phyloP scores from a whole-genome alignment of 2,888 invertebrate species.

The Lacanobia wlatinum region DNA sequence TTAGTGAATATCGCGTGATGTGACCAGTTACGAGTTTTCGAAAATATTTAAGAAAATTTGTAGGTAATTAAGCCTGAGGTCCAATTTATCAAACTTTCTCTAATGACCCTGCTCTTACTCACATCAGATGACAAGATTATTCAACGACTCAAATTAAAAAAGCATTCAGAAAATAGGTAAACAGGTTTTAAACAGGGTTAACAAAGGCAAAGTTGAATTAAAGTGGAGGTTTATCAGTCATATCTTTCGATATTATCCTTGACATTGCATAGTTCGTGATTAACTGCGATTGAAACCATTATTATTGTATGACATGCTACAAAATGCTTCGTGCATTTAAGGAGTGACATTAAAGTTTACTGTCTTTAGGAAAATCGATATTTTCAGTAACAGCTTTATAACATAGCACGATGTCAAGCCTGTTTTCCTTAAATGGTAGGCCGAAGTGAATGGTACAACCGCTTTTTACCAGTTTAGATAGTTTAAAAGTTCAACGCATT shows the following conservation, averaged over 20 bases:
- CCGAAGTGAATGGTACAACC: not conserved
- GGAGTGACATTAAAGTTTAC: conserved; percentile 10
- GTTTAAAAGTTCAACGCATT: not conserved
- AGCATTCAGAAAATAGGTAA: not conserved
- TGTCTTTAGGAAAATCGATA: conserved; percentile 18
- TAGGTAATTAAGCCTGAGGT: no score
- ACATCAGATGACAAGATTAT: no score
- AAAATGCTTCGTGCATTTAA: conserved; percentile 25
- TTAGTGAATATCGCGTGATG: no score
- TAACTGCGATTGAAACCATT: conserved; percentile 12
- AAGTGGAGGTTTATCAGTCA: not conserved
- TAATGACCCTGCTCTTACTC: no score
- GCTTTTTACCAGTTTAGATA: not conserved
- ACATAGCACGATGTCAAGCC: not conserved
- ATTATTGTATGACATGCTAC: conserved; percentile 22
- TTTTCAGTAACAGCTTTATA: not conserved
- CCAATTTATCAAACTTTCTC: no score
- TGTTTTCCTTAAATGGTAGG: no score
- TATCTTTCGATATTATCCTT: conserved; percentile 18
- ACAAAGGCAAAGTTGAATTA: not conserved
- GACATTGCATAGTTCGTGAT: conserved; percentile 27
- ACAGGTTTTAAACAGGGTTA: no score
- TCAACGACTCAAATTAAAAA: not conserved
- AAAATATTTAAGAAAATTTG: no score
- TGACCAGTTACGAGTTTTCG: no score